These are phyloP conservation scores for Desoria tigrina DNA, from an alignment of 2,888 invertebrate species.

Conservation along the genomic window DNA sequence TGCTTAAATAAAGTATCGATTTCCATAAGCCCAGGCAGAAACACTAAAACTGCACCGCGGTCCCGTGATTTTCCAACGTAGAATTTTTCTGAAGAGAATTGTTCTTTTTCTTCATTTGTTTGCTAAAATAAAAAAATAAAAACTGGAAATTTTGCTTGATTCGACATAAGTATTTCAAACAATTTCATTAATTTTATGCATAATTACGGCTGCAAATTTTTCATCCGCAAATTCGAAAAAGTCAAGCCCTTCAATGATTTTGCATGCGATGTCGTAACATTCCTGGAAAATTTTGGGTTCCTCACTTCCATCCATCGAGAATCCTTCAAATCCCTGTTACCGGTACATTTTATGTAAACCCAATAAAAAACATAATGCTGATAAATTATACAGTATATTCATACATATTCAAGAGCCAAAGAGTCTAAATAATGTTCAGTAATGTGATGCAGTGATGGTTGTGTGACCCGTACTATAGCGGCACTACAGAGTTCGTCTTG, in stretches of 20 bases:
- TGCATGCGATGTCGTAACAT: conserved; percentile 66
- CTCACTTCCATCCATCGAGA: conserved; percentile 57
- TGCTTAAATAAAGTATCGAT: conserved; percentile 52
- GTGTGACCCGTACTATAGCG: conserved; percentile 13
- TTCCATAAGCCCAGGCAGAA: conserved; percentile 84
- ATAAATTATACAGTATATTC: too few species aligned
- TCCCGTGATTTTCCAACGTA: neutral
- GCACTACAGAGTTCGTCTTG: neutral
- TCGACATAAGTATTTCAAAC: neutral
- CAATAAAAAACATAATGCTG: neutral
- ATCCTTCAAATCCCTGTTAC: conserved; percentile 22
- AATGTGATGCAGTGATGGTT: conserved; percentile 19
- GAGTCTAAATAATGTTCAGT: conserved; percentile 37
- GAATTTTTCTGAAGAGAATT: neutral
- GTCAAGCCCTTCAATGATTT: conserved; percentile 69
- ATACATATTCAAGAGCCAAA: conserved; percentile 22
- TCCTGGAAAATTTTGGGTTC: conserved; percentile 64
- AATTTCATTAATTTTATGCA: neutral
- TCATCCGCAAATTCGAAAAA: conserved; percentile 60
- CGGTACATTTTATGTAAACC: conserved; percentile 6
- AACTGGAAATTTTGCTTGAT: neutral
- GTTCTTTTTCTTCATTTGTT: neutral
- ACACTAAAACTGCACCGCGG: conserved; percentile 75
- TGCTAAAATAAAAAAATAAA: conserved; percentile 6
- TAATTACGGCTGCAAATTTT: neutral